Evolutionary conservation across 1,140 invertebrate species (phyloP).

Genomic region (Portunus trituberculatus): DNA sequence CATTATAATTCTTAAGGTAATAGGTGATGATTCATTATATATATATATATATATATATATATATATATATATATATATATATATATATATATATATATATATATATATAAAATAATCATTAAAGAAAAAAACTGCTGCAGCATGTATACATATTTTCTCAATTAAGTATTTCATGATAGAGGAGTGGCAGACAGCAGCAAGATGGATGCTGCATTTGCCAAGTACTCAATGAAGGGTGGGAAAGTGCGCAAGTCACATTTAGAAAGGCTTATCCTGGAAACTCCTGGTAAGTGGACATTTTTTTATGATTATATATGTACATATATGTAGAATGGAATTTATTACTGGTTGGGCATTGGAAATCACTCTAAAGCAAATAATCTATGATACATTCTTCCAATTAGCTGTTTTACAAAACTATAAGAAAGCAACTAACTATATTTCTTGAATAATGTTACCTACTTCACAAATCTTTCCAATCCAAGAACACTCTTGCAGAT

Average conservation of each 20-base stretch:
- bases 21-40: not conserved
- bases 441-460: too few species aligned
- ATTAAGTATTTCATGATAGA: not conserved
- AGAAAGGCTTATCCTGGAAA: slow-evolving; percentile 48
- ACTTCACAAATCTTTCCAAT: too few species aligned
- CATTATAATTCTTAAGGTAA: too few species aligned
- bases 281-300: slow-evolving; percentile 2
- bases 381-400: too few species aligned
- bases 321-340: too few species aligned
- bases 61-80: slow-evolving; percentile 36
- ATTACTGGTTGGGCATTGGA: too few species aligned
- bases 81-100: slow-evolving; percentile 4
- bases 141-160: not conserved
- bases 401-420: too few species aligned
- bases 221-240: slow-evolving; percentile 50
- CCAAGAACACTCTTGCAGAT: not conserved
- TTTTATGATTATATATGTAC: too few species aligned
- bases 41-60: slow-evolving; percentile 54
- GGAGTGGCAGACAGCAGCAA: not conserved
- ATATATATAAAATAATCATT: not conserved
- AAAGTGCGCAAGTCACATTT: slow-evolving; percentile 63
- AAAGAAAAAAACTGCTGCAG: not conserved
- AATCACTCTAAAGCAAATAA: too few species aligned
- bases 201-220: not conserved
- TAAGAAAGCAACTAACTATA: too few species aligned